Evolutionary conservation across 1,140 invertebrate genomes (phyloP), one percentile per base, ranked within the genome.

Genomic region (Potamilus streckersoni): DNA sequence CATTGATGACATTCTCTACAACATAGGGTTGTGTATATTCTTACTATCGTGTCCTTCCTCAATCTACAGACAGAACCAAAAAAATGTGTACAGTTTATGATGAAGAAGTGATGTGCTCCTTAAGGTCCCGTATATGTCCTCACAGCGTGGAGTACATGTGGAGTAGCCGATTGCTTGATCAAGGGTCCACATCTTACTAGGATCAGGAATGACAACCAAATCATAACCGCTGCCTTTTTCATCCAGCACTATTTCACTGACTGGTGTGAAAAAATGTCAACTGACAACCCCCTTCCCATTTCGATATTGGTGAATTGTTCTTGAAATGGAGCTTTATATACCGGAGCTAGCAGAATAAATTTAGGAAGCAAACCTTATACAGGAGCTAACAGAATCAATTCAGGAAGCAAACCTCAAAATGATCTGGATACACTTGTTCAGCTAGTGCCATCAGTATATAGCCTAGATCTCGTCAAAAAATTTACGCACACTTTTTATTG

Each of bases 101-200:
- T 11, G 3, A 49, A 49, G 38, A 11, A 11, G 38, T 49, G 38
- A 11, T 8, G 38, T 49, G 38, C 38, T 1, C 38, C 6, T 11
- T 8, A 49, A 49, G 11, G 0, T 49, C 38, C 38, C 38, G 1
- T 8, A 49, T 11, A 49, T 49, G 0, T 49, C 38, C 11, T 49
- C 6, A 49, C 11, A 49, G 11, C 38, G 6, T 27, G 71, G 70
- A 67, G 59, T n/a, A 63, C 71, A n/a, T 3, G 12, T 55, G 76
- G 76, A 12, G 70, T 63, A 69, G 59, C 72, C 8, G 76, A 74
- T 12, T 80, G 76, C n/a, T 79, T 74, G 17, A 66, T 80, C 19
- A 72, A 2, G 19, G 78, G 27, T 27, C 1, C 27, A 27, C 27
- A 27, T 74, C 23, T 79, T 12, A 49, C 78, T 15, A 23, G 75